These are phyloP conservation scores for Drosophila quinaria DNA, from an alignment of 2,888 invertebrate species.

Conservation along the genomic window DNA sequence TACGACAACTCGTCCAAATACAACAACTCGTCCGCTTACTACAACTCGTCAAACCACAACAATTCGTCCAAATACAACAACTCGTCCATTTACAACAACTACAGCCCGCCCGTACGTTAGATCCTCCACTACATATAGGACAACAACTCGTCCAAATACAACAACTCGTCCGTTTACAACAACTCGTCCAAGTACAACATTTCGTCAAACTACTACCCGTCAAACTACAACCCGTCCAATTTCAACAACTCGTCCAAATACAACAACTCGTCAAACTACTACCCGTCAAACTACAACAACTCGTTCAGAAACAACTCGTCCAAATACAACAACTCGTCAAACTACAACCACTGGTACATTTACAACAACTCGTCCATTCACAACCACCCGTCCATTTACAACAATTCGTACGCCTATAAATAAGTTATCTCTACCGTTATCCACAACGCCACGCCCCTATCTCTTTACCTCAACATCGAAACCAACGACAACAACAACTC, in stretches of 20 bases:
- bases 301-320: conserved; percentile 8
- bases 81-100: not conserved
- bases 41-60: conserved; percentile 26
- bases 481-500: conserved; percentile 28
- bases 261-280: conserved; percentile 18
- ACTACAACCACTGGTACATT: conserved; percentile 20
- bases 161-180: conserved; percentile 11
- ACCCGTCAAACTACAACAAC: conserved; percentile 19
- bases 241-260: not conserved
- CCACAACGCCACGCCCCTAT: conserved; percentile 66
- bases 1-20: no score
- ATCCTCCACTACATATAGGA: no score
- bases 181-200: conserved; percentile 9
- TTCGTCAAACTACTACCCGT: not conserved
- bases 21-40: no score
- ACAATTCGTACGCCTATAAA: conserved; percentile 1
- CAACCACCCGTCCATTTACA: conserved; percentile 14
- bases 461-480: conserved; percentile 54
- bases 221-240: not conserved
- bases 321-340: conserved; percentile 9
- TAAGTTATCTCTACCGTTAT: conserved; percentile 1
- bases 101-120: no score
- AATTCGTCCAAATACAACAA: conserved; percentile 16
- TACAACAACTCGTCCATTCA: conserved; percentile 5
- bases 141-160: conserved; percentile 1